Conservation (phyloP, 2,113 vertebrate genomes). For the Edolisoma coerulescens region DNA sequence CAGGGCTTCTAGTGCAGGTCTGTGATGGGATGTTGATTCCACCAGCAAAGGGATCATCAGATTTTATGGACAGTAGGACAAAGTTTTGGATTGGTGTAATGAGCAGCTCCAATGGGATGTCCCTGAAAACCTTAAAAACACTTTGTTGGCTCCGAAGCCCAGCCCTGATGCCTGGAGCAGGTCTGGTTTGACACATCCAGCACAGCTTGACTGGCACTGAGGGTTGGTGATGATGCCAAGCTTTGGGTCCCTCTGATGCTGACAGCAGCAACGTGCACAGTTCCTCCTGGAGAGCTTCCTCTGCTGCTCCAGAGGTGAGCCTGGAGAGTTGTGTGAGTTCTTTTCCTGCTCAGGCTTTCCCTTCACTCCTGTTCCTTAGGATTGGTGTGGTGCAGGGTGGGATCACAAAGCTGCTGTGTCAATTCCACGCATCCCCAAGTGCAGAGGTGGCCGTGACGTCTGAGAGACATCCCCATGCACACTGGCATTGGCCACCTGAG, state of each 20-base stretch:
- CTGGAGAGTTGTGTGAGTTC: no score
- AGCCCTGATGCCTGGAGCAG: background rate
- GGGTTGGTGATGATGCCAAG: background rate
- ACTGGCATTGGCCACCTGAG: no score
- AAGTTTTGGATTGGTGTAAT: background rate
- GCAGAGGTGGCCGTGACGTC: background rate
- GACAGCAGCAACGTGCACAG: no score
- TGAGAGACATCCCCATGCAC: background rate
- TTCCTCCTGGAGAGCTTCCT: no score
- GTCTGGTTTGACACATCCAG: background rate
- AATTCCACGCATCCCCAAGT: no score
- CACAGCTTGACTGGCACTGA: background rate
- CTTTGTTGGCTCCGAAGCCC: background rate
- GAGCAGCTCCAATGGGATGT: background rate
- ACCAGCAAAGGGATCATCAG: background rate
- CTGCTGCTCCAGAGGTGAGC: no score
- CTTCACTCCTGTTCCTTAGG: no score
- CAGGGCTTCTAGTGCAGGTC: background rate
- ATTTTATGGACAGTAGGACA: background rate
- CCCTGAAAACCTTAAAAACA: background rate
- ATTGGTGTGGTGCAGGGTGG: no score
- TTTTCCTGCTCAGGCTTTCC: no score
- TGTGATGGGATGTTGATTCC: background rate
- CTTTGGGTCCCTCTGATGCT: background rate
- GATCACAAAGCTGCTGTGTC: no score